Evolutionary conservation across 2,113 vertebrate genomes (phyloP).

Genomic region (Pseudorasbora parva): DNA sequence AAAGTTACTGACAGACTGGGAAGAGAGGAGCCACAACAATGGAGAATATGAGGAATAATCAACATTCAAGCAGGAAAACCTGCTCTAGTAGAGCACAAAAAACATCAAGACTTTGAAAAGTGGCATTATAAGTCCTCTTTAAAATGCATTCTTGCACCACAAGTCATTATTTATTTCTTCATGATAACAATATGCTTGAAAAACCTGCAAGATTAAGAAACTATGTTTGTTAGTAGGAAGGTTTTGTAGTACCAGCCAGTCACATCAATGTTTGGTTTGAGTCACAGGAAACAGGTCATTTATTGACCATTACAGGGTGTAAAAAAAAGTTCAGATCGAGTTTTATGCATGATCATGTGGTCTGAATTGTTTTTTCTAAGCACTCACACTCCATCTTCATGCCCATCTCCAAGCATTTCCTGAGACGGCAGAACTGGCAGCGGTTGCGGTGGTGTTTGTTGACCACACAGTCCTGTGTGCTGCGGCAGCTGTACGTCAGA

Average conservation of each 20-base stretch:
- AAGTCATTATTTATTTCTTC: not conserved
- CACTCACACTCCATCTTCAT: slow-evolving; percentile 99
- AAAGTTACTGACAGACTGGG: no score
- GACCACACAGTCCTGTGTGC: slow-evolving; percentile 96
- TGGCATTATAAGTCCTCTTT: no score
- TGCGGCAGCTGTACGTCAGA: slow-evolving; percentile 96
- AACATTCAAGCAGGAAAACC: no score
- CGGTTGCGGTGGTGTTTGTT: slow-evolving; percentile 99
- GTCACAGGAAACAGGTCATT: no score
- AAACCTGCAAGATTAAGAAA: not conserved
- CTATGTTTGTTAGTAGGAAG: not conserved
- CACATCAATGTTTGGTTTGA: not conserved
- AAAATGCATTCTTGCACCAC: no score
- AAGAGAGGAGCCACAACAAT: no score
- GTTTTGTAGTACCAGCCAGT: not conserved
- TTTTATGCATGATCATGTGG: not conserved
- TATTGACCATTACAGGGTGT: not conserved
- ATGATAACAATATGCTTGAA: not conserved
- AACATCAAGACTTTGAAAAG: no score
- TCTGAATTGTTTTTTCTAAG: not conserved
- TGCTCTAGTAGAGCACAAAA: no score
- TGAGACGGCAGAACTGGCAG: slow-evolving; percentile 96
- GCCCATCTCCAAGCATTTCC: slow-evolving; percentile 97
- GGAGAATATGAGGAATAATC: no score
- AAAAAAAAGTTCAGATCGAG: not conserved